Base-by-base conservation (phyloP, 2,888 invertebrate species). In the Scaptodrosophila latifasciaeformis region DNA sequence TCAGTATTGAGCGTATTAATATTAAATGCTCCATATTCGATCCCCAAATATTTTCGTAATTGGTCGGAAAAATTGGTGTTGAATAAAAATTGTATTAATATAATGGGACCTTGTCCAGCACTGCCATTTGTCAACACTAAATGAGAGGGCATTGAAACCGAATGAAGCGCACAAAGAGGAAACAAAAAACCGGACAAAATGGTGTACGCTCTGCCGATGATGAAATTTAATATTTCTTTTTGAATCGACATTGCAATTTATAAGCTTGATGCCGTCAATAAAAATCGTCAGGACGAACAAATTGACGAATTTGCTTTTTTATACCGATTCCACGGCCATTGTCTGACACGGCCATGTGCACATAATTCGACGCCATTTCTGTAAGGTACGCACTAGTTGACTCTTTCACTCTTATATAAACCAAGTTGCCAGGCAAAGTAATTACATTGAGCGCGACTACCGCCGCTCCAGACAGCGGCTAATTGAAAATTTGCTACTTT, bases 171-270 rank as follows among this genome's bases (percentile, higher is more conserved):
- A 65, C 56, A 81, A 74, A 70, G 61, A 47, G 52, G 53, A 69
- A 67, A 63, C n/a, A 42, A 57, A 77, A 78, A 64, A 67, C 69
- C 81, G 79, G 70, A 82, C 77, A 82, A 81, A 80, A 82, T 81
- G 82, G 81, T 70, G 82, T 67, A 69, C 62, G 45, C 34, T 55
- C 51, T n/a, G n/a, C n/a, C n/a, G n/a, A n/a, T 52, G 35, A 42
- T 34, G 27, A 1, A 34, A 35, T 12, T 46, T 37, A 13, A 18
- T 17, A n/a, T n/a, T n/a, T n/a, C n/a, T n/a, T n/a, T n/a, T n/a
- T n/a, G n/a, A n/a, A 15, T 30, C 10, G 2, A n/a, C 2, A 6
- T 18, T 2, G 9, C 19, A 31, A n/a, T 10, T 31, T 7, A 10
- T 17, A 31, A 6, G 12, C 29, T 1, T 2, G 7, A 18, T 15